A percentile compares a stretch with the other conserved stretches of the same genome.
Conservation (phyloP, 2,888 invertebrate species). For the Drosophila planitibia region DNA sequence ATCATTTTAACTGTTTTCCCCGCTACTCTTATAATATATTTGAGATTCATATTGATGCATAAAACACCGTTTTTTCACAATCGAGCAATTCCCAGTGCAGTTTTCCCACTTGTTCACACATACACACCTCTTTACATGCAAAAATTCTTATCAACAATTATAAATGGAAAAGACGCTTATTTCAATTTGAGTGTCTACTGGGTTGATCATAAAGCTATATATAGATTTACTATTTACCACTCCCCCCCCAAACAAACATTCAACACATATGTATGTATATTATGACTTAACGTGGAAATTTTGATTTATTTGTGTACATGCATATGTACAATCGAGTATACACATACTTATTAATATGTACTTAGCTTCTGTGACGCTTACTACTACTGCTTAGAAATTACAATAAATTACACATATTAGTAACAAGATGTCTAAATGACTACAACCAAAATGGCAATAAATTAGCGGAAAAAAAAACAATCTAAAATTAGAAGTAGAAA, state of each 20-base stretch:
- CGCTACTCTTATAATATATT: neutral
- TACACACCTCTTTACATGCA: neutral
- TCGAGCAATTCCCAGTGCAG: neutral
- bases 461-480: constrained; percentile 41
- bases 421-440: constrained; percentile 25
- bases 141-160: constrained; percentile 8
- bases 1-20: neutral
- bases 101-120: neutral
- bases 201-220: neutral
- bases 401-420: constrained; percentile 31
- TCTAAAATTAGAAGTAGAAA: constrained; percentile 36
- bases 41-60: neutral
- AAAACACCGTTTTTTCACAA: neutral
- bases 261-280: neutral
- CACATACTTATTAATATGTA: neutral
- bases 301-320: constrained; percentile 1
- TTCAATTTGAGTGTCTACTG: neutral
- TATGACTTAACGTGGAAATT: neutral
- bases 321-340: neutral
- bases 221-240: neutral
- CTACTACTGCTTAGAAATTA: constrained; percentile 23
- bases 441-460: constrained; percentile 55
- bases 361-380: constrained; percentile 8
- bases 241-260: neutral
- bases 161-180: neutral